Percentiles rank a stretch among this genome's conserved stretches.
phyloP scores from a whole-genome alignment of 2,113 vertebrate species.

The Macquaria australasica region DNA sequence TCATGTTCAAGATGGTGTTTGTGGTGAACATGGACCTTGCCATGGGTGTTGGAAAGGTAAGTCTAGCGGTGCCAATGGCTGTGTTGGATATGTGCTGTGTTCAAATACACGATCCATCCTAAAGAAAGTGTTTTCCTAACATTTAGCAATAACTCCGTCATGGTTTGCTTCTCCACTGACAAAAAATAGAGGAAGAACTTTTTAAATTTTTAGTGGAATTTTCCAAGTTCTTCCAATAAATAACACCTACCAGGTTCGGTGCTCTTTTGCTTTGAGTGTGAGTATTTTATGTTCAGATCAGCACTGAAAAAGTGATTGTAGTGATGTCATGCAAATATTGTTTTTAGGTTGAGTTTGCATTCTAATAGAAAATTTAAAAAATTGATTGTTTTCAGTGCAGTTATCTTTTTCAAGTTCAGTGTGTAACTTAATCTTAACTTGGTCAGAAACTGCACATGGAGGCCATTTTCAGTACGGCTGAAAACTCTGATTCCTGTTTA shows the following conservation, averaged over 20 bases:
- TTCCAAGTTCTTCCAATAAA: too few relatives aligned
- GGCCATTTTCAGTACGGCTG: not conserved
- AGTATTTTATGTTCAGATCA: not conserved
- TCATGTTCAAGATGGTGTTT: conserved; percentile 89
- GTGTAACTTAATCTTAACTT: not conserved
- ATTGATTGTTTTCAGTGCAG: not conserved
- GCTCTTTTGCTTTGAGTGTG: not conserved
- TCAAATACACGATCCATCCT: not conserved
- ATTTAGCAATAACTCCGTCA: not conserved
- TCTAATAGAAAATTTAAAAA: not conserved
- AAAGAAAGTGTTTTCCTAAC: not conserved
- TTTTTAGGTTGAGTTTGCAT: not conserved
- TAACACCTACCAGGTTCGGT: too few relatives aligned
- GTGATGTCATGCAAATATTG: not conserved
- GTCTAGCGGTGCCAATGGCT: not conserved
- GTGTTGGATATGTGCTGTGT: not conserved
- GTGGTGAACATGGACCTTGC: conserved; percentile 89
- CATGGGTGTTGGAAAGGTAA: conserved; percentile 88
- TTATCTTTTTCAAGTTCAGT: not conserved
- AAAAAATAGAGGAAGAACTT: too few relatives aligned
- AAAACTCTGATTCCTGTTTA: not conserved
- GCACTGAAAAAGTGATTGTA: not conserved
- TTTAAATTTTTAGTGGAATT: too few relatives aligned
- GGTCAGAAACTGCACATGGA: not conserved
- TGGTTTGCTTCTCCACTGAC: not conserved